These are phyloP conservation scores for Hypsopygia costalis DNA, from an alignment of 2,888 invertebrate species.

Conservation along the genomic window DNA sequence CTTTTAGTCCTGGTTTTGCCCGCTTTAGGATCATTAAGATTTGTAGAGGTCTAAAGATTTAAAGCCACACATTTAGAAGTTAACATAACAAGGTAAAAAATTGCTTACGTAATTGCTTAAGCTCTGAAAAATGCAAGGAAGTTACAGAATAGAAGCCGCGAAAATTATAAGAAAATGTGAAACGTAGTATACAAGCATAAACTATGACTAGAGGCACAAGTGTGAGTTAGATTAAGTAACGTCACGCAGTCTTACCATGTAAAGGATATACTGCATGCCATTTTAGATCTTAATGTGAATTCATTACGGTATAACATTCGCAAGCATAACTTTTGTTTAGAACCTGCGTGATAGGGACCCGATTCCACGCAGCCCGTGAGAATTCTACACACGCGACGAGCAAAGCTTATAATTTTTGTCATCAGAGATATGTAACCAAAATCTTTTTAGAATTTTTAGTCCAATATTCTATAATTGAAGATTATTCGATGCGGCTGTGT, in stretches of 20 bases:
- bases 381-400: not conserved
- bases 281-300: not conserved
- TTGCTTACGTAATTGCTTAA: no score
- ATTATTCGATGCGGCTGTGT: no score
- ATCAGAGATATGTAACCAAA: no score
- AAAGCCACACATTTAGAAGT: no score
- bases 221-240: constrained; percentile 2
- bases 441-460: no score
- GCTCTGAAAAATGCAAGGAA: no score
- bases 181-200: constrained; percentile 12
- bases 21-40: constrained; percentile 18
- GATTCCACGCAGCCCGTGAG: not conserved
- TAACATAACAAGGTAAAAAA: no score
- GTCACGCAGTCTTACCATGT: not conserved
- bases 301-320: not conserved
- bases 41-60: constrained; percentile 9
- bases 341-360: not conserved
- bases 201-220: constrained; percentile 23
- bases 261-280: not conserved
- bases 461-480: no score
- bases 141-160: not conserved
- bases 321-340: not conserved
- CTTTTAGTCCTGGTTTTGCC: constrained; percentile 39
- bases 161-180: not conserved
- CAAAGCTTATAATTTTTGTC: not conserved